A percentile compares a stretch with the other conserved stretches of the same genome.
These are phyloP conservation scores for Pomacea canaliculata DNA, from an alignment of 2,888 invertebrate genomes.

Conservation along the genomic window DNA sequence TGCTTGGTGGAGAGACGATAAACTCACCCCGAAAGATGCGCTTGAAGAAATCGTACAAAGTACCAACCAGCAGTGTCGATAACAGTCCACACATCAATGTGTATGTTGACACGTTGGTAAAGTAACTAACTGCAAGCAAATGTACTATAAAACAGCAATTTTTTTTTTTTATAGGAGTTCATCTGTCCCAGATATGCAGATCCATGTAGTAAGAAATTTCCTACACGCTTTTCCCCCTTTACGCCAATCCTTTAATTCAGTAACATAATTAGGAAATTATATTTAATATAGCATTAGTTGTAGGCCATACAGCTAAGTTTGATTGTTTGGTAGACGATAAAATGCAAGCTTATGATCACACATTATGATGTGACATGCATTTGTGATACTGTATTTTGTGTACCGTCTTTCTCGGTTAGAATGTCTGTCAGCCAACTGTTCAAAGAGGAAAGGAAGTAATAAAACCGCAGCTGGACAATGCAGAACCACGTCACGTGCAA, in stretches of 20 bases:
- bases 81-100: slow-evolving; percentile 49
- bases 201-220: too few relatives aligned
- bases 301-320: too few relatives aligned
- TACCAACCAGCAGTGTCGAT: slow-evolving; percentile 46
- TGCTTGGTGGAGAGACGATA: background rate
- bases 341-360: too few relatives aligned
- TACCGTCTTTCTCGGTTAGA: slow-evolving; percentile 24
- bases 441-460: slow-evolving; percentile 49
- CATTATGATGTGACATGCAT: too few relatives aligned
- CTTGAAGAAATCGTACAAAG: slow-evolving; percentile 47
- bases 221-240: too few relatives aligned
- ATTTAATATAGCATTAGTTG: too few relatives aligned
- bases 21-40: slow-evolving; percentile 30
- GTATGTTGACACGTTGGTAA: slow-evolving; percentile 49
- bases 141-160: background rate
- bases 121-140: slow-evolving; percentile 49
- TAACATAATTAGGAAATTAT: too few relatives aligned
- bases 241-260: too few relatives aligned
- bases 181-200: too few relatives aligned
- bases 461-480: slow-evolving; percentile 53
- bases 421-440: slow-evolving; percentile 34
- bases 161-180: too few relatives aligned
- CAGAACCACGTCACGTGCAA: slow-evolving; percentile 52
- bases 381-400: too few relatives aligned
- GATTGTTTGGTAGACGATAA: too few relatives aligned